Base-by-base conservation (phyloP, 2,888 invertebrate species). In the Lucinisca nassula region DNA sequence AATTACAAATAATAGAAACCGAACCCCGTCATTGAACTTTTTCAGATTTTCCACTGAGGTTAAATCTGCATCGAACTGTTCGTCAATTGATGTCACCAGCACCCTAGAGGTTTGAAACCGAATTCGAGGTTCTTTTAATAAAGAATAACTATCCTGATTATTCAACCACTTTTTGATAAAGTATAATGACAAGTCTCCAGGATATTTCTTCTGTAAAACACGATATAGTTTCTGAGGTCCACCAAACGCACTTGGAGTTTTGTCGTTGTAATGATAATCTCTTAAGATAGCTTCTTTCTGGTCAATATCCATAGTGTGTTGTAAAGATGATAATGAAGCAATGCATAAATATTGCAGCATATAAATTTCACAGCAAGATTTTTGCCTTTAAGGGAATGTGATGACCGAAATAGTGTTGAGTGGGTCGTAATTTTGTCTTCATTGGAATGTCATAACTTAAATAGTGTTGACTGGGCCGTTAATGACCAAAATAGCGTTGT, bases 181-280 rank as follows among this genome's bases (percentile, higher is more conserved):
- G n/a, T 73, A 38, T 30, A 73, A 30, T 21, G 73, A 38, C 35
- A 73, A 73, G 2, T 37, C n/a, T 38, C 73, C 40, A n/a, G 73
- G 73, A 38, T 24, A 70, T 35, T 73, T 73, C 38, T 38, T 73
- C 38, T 73, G 17, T 38, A 38, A 73, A 38, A 73, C 24, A 8
- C 40, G 35, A 73, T 37, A 73, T 38, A 73, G 24, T 38, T 73
- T 73, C 38, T 73, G 73, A 27, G 73, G 73, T 37, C 73, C 35
- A 38, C 38, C 38, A 38, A 37, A 73, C 30, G 38, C 35, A 21
- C 37, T 38, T 21, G 73, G 35, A 38, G 35, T 35, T 37, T 73
- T 73, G 6, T 35, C 14, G 21, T 73, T 38, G 30, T 14, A 73
- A 38, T 73, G 38, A 73, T 73, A 73, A 14, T 73, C 27, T n/a